These are phyloP conservation scores for Mellilla xanthometata DNA, from an alignment of 2,888 invertebrate species.

Conservation along the genomic window DNA sequence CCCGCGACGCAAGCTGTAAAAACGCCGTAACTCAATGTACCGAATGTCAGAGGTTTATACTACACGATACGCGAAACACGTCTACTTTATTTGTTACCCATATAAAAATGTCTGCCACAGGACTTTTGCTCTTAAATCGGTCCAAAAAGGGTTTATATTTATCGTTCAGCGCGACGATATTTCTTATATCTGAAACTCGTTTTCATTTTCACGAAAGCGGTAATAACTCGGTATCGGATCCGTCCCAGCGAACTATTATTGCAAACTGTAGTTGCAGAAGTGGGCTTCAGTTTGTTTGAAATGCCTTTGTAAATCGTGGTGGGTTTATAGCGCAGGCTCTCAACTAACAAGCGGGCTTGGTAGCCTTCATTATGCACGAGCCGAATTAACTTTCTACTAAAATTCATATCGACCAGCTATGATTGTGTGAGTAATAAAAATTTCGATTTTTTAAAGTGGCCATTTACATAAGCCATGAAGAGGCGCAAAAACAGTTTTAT, in stretches of 20 bases:
- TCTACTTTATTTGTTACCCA: conserved; percentile 25
- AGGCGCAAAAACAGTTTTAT: conserved; percentile 4
- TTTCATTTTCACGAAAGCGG: conserved; percentile 44
- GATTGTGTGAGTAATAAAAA: conserved; percentile 59
- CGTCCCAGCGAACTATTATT: conserved; percentile 54
- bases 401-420: conserved; percentile 55
- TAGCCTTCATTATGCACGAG: conserved; percentile 57
- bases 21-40: conserved; percentile 27
- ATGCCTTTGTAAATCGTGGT: conserved; percentile 56
- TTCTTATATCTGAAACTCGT: conserved; percentile 33
- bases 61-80: conserved; percentile 22
- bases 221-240: conserved; percentile 55
- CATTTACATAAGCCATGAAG: conserved; percentile 15
- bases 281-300: conserved; percentile 52
- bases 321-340: conserved; percentile 22
- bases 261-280: conserved; percentile 63
- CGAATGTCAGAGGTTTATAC: conserved; percentile 19
- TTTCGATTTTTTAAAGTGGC: conserved; percentile 33
- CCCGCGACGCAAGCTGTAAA: conserved; percentile 29
- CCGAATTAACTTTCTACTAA: conserved; percentile 55
- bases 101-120: conserved; percentile 29
- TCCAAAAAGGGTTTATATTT: conserved; percentile 24
- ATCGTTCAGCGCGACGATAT: conserved; percentile 17
- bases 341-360: conserved; percentile 55
- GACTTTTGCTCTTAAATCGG: conserved; percentile 29